These are phyloP conservation scores for Muschampia plurimacula DNA, from an alignment of 2,888 invertebrate genomes.

Conservation along the genomic window DNA sequence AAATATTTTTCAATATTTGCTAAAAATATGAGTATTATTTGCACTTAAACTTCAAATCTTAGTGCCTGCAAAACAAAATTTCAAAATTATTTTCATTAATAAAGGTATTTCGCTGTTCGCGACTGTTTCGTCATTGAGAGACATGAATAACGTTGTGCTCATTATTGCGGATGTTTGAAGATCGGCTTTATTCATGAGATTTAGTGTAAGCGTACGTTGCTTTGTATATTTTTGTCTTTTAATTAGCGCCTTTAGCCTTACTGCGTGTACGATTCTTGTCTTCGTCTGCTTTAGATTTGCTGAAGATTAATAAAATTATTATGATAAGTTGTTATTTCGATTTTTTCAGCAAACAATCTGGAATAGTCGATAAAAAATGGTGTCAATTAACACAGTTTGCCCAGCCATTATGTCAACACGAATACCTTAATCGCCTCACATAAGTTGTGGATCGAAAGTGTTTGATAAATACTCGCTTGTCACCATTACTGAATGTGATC, in stretches of 20 bases:
- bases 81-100: background rate
- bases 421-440: constrained; percentile 74
- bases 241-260: constrained; percentile 23
- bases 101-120: constrained; percentile 55
- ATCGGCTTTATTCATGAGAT: constrained; percentile 66
- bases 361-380: constrained; percentile 62
- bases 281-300: background rate
- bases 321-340: constrained; percentile 18
- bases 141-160: constrained; percentile 68
- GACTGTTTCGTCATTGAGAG: constrained; percentile 62
- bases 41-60: too few relatives aligned
- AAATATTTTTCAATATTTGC: too few relatives aligned
- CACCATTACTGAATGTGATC: constrained; percentile 82
- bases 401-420: constrained; percentile 80
- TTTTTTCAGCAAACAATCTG: constrained; percentile 32
- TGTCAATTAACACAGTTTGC: constrained; percentile 72
- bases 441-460: constrained; percentile 81
- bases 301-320: constrained; percentile 18
- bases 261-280: background rate
- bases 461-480: constrained; percentile 79
- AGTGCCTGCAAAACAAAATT: background rate
- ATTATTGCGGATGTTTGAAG: constrained; percentile 66
- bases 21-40: too few relatives aligned
- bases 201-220: constrained; percentile 45
- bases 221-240: constrained; percentile 32